Conservation (phyloP, 30 jellyfish, hydroid and myxozoan genomes). For the Turritopsis rubra region DNA sequence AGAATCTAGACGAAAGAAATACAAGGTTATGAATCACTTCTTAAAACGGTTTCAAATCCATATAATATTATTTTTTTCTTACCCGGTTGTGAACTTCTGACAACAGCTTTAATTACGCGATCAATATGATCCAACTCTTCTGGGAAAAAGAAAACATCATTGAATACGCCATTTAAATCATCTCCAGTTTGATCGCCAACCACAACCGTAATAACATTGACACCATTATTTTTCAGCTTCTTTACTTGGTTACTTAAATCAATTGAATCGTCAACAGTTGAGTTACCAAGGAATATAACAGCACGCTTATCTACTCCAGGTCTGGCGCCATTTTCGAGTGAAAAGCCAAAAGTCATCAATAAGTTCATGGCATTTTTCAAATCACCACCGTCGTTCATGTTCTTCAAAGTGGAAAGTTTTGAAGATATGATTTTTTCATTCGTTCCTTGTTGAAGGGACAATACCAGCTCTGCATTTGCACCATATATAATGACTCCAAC, state of each 20-base stretch:
- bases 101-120: conserved; percentile 45
- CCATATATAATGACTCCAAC: background rate
- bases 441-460: background rate
- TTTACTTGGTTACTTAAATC: conserved; percentile 29
- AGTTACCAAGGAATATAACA: conserved; percentile 37
- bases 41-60: background rate
- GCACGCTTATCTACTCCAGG: conserved; percentile 45
- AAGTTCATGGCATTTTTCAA: background rate
- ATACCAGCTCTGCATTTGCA: background rate
- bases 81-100: conserved; percentile 52
- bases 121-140: conserved; percentile 49
- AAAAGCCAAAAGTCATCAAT: conserved; percentile 27
- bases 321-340: conserved; percentile 57
- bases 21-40: background rate
- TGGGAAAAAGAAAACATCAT: conserved; percentile 75
- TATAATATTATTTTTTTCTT: background rate
- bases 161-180: conserved; percentile 16
- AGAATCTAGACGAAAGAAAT: conserved; percentile 46
- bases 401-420: background rate
- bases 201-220: conserved; percentile 44
- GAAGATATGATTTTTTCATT: background rate
- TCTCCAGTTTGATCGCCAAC: conserved; percentile 36
- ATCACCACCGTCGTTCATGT: background rate
- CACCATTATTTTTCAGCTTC: conserved; percentile 36
- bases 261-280: conserved; percentile 3